phyloP scores from a whole-genome alignment of 2,113 vertebrate species.

The Tauraco erythrolophus region DNA sequence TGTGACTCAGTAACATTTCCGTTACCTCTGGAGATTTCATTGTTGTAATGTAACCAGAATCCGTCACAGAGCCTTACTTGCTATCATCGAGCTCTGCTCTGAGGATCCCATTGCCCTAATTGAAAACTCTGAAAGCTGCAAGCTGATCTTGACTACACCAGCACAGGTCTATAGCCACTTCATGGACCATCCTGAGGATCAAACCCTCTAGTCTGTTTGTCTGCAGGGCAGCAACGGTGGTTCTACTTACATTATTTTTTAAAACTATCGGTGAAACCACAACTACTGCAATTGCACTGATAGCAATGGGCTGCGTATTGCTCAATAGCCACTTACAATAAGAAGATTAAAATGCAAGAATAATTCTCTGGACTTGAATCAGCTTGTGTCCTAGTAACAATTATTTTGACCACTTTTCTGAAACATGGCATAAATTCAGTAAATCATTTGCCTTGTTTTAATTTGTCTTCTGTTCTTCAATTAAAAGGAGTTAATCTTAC shows the following conservation, averaged over 20 bases:
- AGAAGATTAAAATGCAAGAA: background rate
- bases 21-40: background rate
- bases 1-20: background rate
- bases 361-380: background rate
- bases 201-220: background rate
- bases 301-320: background rate
- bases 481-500: background rate
- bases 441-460: background rate
- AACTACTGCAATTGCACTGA: background rate
- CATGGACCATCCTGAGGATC: background rate
- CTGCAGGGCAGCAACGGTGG: background rate
- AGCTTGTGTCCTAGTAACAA: background rate
- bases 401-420: background rate
- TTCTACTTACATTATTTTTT: background rate
- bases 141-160: background rate
- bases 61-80: background rate
- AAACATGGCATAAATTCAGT: background rate
- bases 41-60: background rate
- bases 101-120: background rate
- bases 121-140: background rate
- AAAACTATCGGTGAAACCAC: background rate
- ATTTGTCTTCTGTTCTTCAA: background rate
- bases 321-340: background rate
- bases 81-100: background rate
- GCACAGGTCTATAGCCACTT: background rate